These are phyloP conservation scores for Catagonus wagneri DNA, from an alignment of 2,113 vertebrate species.

Conservation along the genomic window DNA sequence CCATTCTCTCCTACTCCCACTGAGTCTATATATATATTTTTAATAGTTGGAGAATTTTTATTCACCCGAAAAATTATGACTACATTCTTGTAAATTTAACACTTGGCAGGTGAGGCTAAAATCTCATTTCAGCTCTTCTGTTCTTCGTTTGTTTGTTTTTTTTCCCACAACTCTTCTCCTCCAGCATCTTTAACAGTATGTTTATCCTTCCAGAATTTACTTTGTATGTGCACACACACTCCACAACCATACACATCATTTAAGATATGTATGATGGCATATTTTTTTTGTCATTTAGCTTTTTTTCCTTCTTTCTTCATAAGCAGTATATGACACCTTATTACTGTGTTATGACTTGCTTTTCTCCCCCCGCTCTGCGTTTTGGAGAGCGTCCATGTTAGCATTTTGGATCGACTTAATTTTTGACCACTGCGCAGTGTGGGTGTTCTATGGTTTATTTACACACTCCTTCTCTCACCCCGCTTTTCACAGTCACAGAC, in stretches of 20 bases:
- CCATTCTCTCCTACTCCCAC: background rate
- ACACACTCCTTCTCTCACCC: background rate
- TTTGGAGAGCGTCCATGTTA: background rate
- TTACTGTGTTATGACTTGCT: background rate
- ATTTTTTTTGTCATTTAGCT: background rate
- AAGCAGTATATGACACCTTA: background rate
- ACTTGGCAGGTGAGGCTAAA: background rate
- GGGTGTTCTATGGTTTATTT: background rate
- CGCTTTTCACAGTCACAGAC: background rate
- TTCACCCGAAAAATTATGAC: background rate
- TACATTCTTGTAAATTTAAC: constrained; percentile 11
- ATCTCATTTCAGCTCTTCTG: background rate
- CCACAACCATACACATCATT: background rate
- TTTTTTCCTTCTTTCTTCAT: background rate
- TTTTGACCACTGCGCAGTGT: background rate
- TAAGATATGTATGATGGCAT: background rate
- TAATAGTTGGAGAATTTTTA: constrained; percentile 5
- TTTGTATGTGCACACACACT: background rate
- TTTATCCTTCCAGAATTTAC: constrained; percentile 37
- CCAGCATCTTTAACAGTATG: background rate
- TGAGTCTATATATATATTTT: background rate
- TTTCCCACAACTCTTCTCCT: background rate
- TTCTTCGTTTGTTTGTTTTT: background rate
- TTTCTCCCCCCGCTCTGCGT: background rate
- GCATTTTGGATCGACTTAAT: background rate